phyloP scores from a whole-genome alignment of 2,888 invertebrate genomes.

The Cephus spinipes region DNA sequence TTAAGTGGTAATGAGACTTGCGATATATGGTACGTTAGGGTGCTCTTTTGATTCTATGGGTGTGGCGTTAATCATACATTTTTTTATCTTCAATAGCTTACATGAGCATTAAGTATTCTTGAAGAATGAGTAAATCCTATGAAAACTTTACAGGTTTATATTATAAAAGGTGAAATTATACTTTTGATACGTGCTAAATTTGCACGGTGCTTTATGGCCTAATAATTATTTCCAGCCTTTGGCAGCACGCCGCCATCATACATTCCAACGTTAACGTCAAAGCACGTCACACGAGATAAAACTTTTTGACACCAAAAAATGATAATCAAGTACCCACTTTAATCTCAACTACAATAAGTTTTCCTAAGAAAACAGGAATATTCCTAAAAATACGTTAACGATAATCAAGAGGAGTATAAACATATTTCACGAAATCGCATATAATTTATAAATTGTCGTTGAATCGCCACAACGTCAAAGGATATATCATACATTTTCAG shows the following conservation, averaged over 20 bases:
- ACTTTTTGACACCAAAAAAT: slow-evolving; percentile 21
- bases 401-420: background rate
- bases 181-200: slow-evolving; percentile 27
- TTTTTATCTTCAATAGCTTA: background rate
- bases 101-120: background rate
- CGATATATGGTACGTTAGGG: background rate
- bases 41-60: background rate
- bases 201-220: slow-evolving; percentile 48
- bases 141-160: background rate
- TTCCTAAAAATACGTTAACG: background rate
- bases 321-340: slow-evolving; percentile 30
- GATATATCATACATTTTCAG: background rate
- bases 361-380: background rate
- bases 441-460: background rate
- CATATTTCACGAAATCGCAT: background rate
- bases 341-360: background rate
- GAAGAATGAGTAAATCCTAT: background rate
- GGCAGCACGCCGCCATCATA: slow-evolving; percentile 24
- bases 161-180: background rate
- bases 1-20: slow-evolving; percentile 36
- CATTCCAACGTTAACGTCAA: background rate
- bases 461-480: background rate
- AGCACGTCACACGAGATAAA: slow-evolving; percentile 23
- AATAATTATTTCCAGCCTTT: slow-evolving; percentile 65
- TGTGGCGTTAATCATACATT: background rate